Base-by-base conservation (phyloP, 2,113 vertebrate genomes). In the Nothobranchius kuhntae region DNA sequence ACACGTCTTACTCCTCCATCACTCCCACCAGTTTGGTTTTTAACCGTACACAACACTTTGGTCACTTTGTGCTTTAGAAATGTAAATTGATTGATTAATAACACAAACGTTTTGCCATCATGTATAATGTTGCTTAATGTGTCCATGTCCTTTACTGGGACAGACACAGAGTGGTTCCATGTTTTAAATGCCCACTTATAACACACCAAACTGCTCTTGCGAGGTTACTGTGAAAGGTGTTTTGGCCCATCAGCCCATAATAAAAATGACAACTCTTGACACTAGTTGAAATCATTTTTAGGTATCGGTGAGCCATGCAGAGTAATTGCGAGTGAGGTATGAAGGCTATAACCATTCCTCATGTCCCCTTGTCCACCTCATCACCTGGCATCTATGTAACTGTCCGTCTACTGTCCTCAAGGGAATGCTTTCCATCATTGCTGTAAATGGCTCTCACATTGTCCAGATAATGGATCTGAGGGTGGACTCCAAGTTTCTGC, bases 381-480 rank as follows among this genome's bases (percentile, higher is more conserved):
- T 85, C 85, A 81, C 80, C 82, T 86, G 78, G 76, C 78, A 81
- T 84, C 78, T 73, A 76, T 85, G 86, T 84, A 87, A 83, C 85
- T 83, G 83, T 86, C 83, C 82, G 61, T 82, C 85, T 62, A 60
- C 69, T 59, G 58, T 76, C 64, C 88, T 69, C 71, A 54, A 65
- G 88, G 81, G 84, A 89, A 82, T 83, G 71, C 62, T 68, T 82
- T 83, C 80, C 68, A 88, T 90, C 87, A 85, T 80, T 66, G 74
- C 80, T 65, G 30, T 74, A 84, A 86, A 89, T 88, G 60, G 86
- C 56, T 85, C 85, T 88, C 63, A 77, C 78, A 56, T 79, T 77
- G 78, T 77, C 42, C 81, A 69, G 72, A 81, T 89, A 88, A 87
- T 87, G 81, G 83, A 71, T 83, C 68, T 60, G 64, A 79, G 65